phyloP scores from a whole-genome alignment of 2,113 vertebrate genomes.

The Heloderma charlesbogerti region DNA sequence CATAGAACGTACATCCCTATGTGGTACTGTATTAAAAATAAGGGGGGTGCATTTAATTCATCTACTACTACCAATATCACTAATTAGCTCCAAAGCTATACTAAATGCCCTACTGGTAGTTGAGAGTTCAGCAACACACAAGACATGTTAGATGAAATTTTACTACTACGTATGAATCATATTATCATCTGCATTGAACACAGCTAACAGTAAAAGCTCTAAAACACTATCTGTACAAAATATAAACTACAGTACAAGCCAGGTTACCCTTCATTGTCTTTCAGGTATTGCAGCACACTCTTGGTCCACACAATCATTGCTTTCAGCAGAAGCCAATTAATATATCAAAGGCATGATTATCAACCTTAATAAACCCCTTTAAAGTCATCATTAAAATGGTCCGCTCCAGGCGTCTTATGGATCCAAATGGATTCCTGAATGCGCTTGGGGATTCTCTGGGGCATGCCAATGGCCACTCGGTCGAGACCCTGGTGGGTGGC shows the following conservation, averaged over 20 bases:
- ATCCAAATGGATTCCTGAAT: no score
- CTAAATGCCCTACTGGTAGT: background rate
- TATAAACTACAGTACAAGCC: slow-evolving; percentile 29
- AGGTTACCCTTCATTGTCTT: slow-evolving; percentile 55
- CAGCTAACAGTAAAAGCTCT: slow-evolving; percentile 45
- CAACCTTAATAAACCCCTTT: slow-evolving; percentile 38
- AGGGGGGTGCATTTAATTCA: background rate
- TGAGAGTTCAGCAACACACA: slow-evolving; percentile 33
- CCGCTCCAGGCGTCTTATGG: no score
- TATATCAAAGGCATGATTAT: slow-evolving; percentile 35
- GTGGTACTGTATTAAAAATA: background rate
- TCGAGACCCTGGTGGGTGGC: no score
- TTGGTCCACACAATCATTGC: slow-evolving; percentile 42
- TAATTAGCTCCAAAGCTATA: background rate
- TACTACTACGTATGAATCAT: background rate
- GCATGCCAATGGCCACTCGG: no score
- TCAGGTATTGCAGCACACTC: slow-evolving; percentile 47
- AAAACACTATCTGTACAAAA: slow-evolving; percentile 46
- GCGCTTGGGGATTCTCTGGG: no score
- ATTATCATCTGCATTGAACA: background rate
- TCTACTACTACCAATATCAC: background rate
- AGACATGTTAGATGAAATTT: slow-evolving; percentile 9
- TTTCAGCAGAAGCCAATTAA: slow-evolving; percentile 4
- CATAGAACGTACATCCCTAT: background rate
- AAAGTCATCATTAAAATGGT: no score